Conservation (phyloP, 1,140 invertebrate species). For the Drosophila ohnishii region DNA sequence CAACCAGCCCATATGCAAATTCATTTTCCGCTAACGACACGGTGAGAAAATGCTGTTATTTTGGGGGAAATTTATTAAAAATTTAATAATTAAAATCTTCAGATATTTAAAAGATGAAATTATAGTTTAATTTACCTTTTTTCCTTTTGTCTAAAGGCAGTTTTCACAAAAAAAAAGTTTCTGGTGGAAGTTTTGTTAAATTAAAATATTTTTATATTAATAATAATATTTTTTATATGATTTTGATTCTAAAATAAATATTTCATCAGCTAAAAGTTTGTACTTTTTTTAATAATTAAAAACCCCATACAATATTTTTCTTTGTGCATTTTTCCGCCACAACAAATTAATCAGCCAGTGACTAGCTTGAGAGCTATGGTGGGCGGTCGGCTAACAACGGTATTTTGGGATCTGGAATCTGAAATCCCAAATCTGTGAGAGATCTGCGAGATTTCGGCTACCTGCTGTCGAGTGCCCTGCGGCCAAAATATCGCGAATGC, state of each 20-base stretch:
- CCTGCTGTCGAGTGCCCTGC: conserved; percentile 63
- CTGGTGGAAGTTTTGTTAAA: too few species aligned
- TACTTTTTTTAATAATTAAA: neutral
- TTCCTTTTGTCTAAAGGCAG: too few species aligned
- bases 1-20: conserved; percentile 47
- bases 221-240: too few species aligned
- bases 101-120: too few species aligned
- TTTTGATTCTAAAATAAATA: too few species aligned
- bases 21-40: conserved; percentile 4
- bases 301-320: neutral
- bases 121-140: too few species aligned
- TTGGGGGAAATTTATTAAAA: too few species aligned
- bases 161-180: too few species aligned
- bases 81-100: too few species aligned
- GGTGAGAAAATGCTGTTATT: conserved; percentile 10
- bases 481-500: conserved; percentile 50
- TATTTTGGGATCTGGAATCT: conserved; percentile 22
- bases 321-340: conserved; percentile 17
- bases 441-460: conserved; percentile 43
- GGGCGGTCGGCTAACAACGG: conserved; percentile 29
- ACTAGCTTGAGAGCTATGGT: conserved; percentile 12
- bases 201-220: too few species aligned
- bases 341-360: conserved; percentile 50
- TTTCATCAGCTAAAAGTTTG: neutral
- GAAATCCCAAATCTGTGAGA: conserved; percentile 10